These are phyloP conservation scores for Bellardia bayeri DNA, from an alignment of 2,888 invertebrate genomes.

Conservation along the genomic window DNA sequence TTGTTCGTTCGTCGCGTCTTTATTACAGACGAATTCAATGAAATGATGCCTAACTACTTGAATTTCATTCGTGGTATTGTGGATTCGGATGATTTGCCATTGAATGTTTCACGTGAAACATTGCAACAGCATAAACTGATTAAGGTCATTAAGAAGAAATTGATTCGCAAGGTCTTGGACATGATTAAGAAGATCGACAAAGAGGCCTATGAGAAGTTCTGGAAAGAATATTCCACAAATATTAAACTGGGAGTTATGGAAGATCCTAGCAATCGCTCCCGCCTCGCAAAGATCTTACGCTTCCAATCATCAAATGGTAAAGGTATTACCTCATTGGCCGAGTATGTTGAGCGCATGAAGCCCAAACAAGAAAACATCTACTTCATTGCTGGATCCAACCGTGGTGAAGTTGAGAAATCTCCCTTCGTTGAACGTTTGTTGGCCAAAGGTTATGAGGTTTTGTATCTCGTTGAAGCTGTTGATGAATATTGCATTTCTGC, in stretches of 20 bases:
- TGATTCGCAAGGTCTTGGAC: conserved; percentile 98
- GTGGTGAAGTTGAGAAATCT: conserved; percentile 93
- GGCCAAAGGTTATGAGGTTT: conserved; percentile 96
- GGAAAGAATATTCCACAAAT: conserved; percentile 99
- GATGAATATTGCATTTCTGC: conserved; percentile 99
- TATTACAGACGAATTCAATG: conserved; percentile 99
- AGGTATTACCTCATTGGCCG: conserved; percentile 90
- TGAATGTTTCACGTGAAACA: conserved; percentile 99
- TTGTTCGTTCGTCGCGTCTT: conserved; percentile 99
- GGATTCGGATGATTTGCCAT: conserved; percentile 98
- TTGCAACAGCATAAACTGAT: conserved; percentile 99
- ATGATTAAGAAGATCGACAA: conserved; percentile 98
- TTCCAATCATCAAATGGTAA: conserved; percentile 92
- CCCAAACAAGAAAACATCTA: conserved; percentile 97
- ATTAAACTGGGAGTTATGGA: conserved; percentile 98
- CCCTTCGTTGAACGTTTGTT: conserved; percentile 98
- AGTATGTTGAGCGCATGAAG: conserved; percentile 98
- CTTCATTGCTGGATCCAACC: conserved; percentile 96
- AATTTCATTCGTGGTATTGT: conserved; percentile 98
- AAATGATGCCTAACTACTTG: conserved; percentile 99
- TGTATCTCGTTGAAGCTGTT: conserved; percentile 97
- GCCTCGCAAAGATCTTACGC: conserved; percentile 96
- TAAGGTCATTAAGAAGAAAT: conserved; percentile 99
- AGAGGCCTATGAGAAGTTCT: conserved; percentile 96
- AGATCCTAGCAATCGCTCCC: conserved; percentile 97